Evolutionary conservation across 2,797 vertebrate genomes (phyloP).

Genomic region (Taeniopygia guttata): DNA sequence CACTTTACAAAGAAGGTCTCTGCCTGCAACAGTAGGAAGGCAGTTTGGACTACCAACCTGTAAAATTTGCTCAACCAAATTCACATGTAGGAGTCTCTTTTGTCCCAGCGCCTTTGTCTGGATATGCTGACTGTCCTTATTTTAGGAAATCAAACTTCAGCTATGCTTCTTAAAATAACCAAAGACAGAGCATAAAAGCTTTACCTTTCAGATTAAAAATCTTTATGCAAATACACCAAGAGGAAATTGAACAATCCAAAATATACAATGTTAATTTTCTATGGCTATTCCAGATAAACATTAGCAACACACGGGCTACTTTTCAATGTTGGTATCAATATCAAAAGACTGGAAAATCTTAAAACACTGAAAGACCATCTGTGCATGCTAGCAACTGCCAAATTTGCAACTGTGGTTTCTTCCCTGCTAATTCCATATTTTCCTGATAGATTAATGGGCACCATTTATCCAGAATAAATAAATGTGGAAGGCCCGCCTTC

Average conservation of each 20-base stretch:
- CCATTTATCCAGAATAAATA: slow-evolving; percentile 69
- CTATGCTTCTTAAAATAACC: slow-evolving; percentile 22
- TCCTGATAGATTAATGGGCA: slow-evolving; percentile 70
- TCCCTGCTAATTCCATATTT: slow-evolving; percentile 69
- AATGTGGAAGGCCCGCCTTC: slow-evolving; percentile 17
- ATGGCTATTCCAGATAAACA: slow-evolving; percentile 43
- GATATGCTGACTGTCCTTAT: neutral
- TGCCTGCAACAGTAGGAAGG: neutral
- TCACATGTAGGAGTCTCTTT: neutral
- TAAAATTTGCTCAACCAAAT: neutral
- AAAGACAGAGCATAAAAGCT: neutral
- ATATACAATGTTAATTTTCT: slow-evolving; percentile 41
- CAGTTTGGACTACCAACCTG: neutral
- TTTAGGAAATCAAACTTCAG: slow-evolving; percentile 1
- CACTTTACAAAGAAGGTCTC: neutral
- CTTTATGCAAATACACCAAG: neutral
- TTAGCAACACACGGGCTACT: slow-evolving; percentile 8
- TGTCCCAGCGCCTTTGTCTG: neutral
- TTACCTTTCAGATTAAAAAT: slow-evolving; percentile 22
- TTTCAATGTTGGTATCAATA: slow-evolving; percentile 69
- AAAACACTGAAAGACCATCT: slow-evolving; percentile 62
- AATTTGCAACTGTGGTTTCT: slow-evolving; percentile 61
- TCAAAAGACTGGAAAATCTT: slow-evolving; percentile 73
- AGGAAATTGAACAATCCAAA: slow-evolving; percentile 23
- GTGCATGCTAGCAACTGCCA: slow-evolving; percentile 60